phyloP scores from a whole-genome alignment of 2,888 invertebrate species.

The Rotaria socialis region DNA sequence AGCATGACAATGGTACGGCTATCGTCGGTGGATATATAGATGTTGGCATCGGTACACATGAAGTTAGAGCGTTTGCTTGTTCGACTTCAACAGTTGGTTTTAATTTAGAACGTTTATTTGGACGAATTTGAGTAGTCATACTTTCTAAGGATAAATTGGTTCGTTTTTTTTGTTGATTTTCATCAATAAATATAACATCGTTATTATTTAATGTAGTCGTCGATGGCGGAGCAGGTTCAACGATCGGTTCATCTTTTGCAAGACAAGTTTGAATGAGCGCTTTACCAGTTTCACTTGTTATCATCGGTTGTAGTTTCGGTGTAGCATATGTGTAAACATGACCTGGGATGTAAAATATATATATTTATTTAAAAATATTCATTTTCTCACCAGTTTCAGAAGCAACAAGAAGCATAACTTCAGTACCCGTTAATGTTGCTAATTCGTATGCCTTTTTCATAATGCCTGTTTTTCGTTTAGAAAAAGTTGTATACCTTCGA shows the following conservation, averaged over 20 bases:
- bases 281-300: conserved; percentile 85
- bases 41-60: neutral
- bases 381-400: conserved; percentile 75
- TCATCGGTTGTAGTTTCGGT: conserved; percentile 89
- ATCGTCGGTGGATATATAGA: neutral
- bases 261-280: conserved; percentile 95
- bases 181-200: neutral
- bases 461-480: conserved; percentile 98
- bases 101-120: neutral
- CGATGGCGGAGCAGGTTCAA: neutral
- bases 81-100: neutral
- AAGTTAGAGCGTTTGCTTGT: neutral
- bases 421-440: conserved; percentile 87
- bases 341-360: neutral
- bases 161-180: conserved; percentile 1
- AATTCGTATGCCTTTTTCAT: conserved; percentile 99
- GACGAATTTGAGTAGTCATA: neutral
- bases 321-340: conserved; percentile 99
- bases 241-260: neutral
- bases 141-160: neutral
- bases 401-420: conserved; percentile 93
- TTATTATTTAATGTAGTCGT: neutral
- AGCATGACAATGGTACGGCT: neutral
- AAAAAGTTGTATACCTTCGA: conserved; percentile 96
- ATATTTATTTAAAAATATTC: neutral